Evolutionary conservation across 1,140 invertebrate genomes (phyloP), one percentile per base, ranked within the genome.

Genomic region (Drosophila carrolli): DNA sequence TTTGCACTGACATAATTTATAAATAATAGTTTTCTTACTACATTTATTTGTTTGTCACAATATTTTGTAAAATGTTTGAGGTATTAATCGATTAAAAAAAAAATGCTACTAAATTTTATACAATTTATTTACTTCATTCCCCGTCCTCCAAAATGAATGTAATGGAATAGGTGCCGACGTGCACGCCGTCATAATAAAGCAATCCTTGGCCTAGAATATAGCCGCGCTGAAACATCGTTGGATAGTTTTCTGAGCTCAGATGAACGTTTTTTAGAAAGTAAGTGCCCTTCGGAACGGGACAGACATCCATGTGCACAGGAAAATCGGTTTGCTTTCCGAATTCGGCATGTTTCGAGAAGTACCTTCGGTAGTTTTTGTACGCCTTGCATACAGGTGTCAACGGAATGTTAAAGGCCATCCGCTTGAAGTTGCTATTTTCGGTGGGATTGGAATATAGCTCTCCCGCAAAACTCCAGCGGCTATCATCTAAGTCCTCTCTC

Each of bases 251-350:
- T 2, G 32, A n/a, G 8, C 38, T 65, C 7, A 70, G 38, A 0
- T 27, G 0, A 35, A 78, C 1, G 5, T 56, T 41, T n/a, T 65
- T 75, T 0, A 75, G 8, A n/a, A 41, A 81, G 56, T 78, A 78
- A 0, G 14, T 59, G 13, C 62, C 70, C 23, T 53, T 58, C 5
- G 55, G 54, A 13, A 79, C 7, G 5, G 60, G 77, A 43, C 71
- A 79, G 1, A 41, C 23, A 9, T 51, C 14, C 11, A 41, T 55
- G 11, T 68, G 38, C 0, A 71, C 23, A 1, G 78, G 59, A 0
- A 75, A 48, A 29, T 81, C 37, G 0, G 59, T 79, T 8, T 71
- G 56, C 2, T 29, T n/a, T 6, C 35, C 47, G 13, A 41, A 47
- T 8, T 40, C 11, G 10, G 65, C 13, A 7, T 60, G 40, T 9